Evolutionary conservation across 2,888 invertebrate genomes (phyloP), one percentile per base, ranked within the genome.

Genomic region (Digitonthophagus gazella): DNA sequence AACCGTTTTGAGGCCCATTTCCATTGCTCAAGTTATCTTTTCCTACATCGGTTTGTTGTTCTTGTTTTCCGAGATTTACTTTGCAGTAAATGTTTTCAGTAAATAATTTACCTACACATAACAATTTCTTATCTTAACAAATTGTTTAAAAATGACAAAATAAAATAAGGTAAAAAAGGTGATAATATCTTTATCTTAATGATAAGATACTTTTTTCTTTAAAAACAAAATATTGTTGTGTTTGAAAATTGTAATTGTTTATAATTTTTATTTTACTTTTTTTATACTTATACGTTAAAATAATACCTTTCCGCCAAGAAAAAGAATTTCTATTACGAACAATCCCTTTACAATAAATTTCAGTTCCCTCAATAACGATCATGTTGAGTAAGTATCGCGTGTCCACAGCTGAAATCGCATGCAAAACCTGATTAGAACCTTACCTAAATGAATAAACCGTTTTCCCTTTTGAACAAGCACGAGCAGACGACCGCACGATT

Each of bases 11-110:
- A 2, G 77, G 74, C 28, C 76, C 69, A 69, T 82, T 83, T 2
- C 82, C 82, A 64, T 68, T 73, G 14, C 69, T 68, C 67, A 83
- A 80, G 28, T 86, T 84, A 18, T 89, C 88, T 68, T 86, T 86
- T 15, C 85, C 85, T 16, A 89, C 84, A 54, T 86, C 86, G 0
- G 92, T 92, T 75, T 87, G 85, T 76, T 90, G 89, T 76, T 89
- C 89, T 81, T 91, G 91, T 20, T 88, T 88, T 3, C 91, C 91
- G 84, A 92, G 86, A 70, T 86, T 88, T 1, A 91, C 90, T 83
- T 91, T 90, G 80, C 91, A 91, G 79, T 90, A 92, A 56, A 90
- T 87, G 79, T 91, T 90, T 78, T 89, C 83, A 19, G 72, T 78
- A 68, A 80, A 81, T 5, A 79, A 86, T 78, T 89, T 88, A 16